These are phyloP conservation scores for Heteromormyrus szaboi DNA, from an alignment of 2,797 vertebrate genomes.

Conservation along the genomic window DNA sequence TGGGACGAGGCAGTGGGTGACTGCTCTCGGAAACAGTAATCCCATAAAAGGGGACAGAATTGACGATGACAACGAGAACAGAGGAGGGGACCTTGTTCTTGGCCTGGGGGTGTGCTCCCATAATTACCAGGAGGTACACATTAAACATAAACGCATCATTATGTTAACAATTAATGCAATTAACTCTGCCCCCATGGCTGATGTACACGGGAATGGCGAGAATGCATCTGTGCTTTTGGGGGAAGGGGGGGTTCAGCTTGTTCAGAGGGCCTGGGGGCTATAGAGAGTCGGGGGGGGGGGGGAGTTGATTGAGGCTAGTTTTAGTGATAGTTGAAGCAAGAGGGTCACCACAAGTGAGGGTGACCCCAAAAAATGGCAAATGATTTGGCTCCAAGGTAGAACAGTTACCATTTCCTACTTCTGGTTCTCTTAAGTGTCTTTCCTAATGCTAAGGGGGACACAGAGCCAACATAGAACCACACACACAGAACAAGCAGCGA, in stretches of 20 bases:
- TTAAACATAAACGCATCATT: slow-evolving; percentile 26
- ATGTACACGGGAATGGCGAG: neutral
- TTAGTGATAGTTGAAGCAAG: neutral
- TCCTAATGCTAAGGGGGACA: neutral
- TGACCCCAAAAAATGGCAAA: neutral
- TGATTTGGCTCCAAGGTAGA: neutral
- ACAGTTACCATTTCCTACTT: neutral
- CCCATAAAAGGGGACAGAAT: slow-evolving; percentile 9
- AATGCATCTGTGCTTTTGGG: neutral
- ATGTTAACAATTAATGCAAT: slow-evolving; percentile 26
- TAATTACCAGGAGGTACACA: slow-evolving; percentile 16
- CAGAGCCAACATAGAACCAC: neutral
- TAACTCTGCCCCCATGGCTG: slow-evolving; percentile 16
- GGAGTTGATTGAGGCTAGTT: neutral
- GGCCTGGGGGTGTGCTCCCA: slow-evolving; percentile 6
- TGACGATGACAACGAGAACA: slow-evolving; percentile 3
- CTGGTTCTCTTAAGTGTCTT: neutral
- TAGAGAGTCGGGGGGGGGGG: neutral
- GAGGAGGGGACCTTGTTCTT: neutral
- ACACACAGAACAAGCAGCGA: neutral
- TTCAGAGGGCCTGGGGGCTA: neutral
- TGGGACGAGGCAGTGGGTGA: neutral
- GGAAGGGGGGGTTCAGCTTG: neutral
- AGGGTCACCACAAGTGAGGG: neutral
- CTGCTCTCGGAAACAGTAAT: neutral